Percentiles rank a stretch among this genome's conserved stretches.
Evolutionary conservation across 2,113 vertebrate genomes (phyloP).

Genomic region (Pelvicachromis taeniatus): DNA sequence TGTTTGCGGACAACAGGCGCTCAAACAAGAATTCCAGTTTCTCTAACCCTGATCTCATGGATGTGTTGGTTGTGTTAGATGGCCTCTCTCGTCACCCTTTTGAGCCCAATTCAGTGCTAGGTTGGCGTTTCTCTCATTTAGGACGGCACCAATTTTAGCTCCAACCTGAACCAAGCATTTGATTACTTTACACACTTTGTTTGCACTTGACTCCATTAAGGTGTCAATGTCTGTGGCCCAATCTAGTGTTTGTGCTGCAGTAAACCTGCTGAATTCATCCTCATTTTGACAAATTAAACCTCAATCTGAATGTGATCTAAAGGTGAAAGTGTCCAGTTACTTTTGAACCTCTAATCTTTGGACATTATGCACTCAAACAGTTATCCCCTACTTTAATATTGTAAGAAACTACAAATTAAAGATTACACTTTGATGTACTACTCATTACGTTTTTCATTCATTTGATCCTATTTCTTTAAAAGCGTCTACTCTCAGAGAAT

Average conservation of each 20-base stretch:
- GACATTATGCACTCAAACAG: not conserved
- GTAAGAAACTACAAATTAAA: not conserved
- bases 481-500: not conserved
- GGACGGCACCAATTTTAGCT: not conserved
- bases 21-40: not conserved
- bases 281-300: not conserved
- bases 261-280: not conserved
- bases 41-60: not conserved
- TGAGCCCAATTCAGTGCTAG: not conserved
- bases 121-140: not conserved
- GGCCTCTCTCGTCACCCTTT: not conserved
- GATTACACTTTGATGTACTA: not conserved
- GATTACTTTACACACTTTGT: not conserved
- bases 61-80: not conserved
- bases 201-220: not conserved
- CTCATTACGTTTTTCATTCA: not conserved
- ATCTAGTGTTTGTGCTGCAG: not conserved
- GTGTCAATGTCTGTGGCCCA: not conserved
- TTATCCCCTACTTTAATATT: not conserved
- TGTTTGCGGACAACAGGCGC: not conserved
- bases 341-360: not conserved
- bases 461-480: not conserved
- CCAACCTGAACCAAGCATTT: not conserved
- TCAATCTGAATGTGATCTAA: not conserved
- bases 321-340: not conserved